Percentiles rank a stretch among this genome's conserved stretches.
These are phyloP conservation scores for Aurelia sp. DNA, from an alignment of 30 jellyfish, hydroid and myxozoan species.

Conservation along the genomic window DNA sequence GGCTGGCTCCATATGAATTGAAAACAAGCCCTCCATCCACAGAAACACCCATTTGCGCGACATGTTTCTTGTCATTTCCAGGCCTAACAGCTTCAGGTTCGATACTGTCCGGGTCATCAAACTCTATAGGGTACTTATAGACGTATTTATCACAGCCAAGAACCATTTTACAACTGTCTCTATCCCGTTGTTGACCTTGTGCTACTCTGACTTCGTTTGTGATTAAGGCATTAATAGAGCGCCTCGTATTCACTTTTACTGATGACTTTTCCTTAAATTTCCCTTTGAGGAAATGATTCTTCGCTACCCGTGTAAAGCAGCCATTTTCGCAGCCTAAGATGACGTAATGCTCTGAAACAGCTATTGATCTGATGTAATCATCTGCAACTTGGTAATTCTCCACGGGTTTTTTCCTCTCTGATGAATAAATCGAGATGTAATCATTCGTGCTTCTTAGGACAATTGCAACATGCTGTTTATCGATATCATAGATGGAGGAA, in stretches of 20 bases:
- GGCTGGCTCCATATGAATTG: conserved; percentile 61
- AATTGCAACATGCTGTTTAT: conserved; percentile 71
- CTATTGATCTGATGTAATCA: conserved; percentile 61
- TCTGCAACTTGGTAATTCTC: conserved; percentile 38
- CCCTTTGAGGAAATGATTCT: conserved; percentile 80
- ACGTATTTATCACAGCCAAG: conserved; percentile 63
- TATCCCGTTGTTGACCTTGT: not conserved
- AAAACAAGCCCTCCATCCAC: conserved; percentile 47
- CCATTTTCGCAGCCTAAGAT: conserved; percentile 85
- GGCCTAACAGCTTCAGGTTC: conserved; percentile 12
- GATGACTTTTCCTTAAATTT: conserved; percentile 30
- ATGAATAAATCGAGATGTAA: conserved; percentile 55
- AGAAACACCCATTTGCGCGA: conserved; percentile 53
- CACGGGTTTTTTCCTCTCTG: conserved; percentile 45
- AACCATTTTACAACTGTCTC: not conserved
- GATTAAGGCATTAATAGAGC: conserved; percentile 59
- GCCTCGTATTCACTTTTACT: conserved; percentile 25
- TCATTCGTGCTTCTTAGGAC: conserved; percentile 79
- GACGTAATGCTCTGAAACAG: conserved; percentile 52
- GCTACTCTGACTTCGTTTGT: conserved; percentile 6
- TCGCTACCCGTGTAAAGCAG: conserved; percentile 27
- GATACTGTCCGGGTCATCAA: not conserved
- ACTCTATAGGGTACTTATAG: conserved; percentile 36
- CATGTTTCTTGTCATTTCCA: conserved; percentile 27
- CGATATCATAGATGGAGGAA: conserved; percentile 47